These are phyloP conservation scores for Anthopleura xanthogrammica DNA, from an alignment of 92 coral and sea anemone genomes.

Conservation along the genomic window DNA sequence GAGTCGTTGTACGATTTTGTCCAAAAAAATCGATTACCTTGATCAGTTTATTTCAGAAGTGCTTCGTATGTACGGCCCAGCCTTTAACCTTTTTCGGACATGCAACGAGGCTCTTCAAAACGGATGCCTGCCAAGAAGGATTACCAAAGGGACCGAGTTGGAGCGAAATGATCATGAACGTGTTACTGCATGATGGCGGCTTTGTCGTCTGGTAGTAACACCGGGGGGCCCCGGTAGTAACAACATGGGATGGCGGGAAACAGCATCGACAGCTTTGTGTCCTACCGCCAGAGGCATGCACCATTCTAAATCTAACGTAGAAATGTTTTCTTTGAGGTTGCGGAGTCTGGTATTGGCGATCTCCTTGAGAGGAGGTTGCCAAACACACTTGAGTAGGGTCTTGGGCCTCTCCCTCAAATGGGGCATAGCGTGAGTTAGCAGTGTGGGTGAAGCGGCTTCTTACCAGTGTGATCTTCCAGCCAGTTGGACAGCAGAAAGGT, in stretches of 20 bases:
- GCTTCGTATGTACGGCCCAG: slow-evolving; percentile 66
- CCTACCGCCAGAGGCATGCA: slow-evolving; percentile 42
- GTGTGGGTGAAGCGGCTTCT: slow-evolving; percentile 68
- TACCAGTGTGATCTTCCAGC: slow-evolving; percentile 66
- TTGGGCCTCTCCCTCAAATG: slow-evolving; percentile 57
- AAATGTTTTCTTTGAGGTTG: slow-evolving; percentile 59
- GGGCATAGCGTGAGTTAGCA: slow-evolving; percentile 54
- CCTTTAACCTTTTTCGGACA: slow-evolving; percentile 59
- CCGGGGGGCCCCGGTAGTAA: slow-evolving; percentile 25
- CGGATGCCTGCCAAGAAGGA: too few species aligned
- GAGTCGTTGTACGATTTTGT: slow-evolving; percentile 48
- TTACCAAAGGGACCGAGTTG: too few species aligned
- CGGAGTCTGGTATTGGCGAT: slow-evolving; percentile 52
- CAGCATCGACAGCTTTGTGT: slow-evolving; percentile 54
- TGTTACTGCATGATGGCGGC: too few species aligned
- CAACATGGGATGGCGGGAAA: slow-evolving; percentile 58
- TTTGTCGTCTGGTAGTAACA: slow-evolving; percentile 37
- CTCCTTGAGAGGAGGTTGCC: slow-evolving; percentile 44
- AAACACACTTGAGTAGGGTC: slow-evolving; percentile 50
- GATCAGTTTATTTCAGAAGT: slow-evolving; percentile 68
- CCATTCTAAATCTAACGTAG: slow-evolving; percentile 40
- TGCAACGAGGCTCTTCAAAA: slow-evolving; percentile 80
- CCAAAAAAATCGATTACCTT: slow-evolving; percentile 67
- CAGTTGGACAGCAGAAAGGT: slow-evolving; percentile 57
- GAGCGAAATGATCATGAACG: too few species aligned